Conservation (phyloP, 35 echinoderm and acorn worm genomes). For the Holothuria glaberrima region DNA sequence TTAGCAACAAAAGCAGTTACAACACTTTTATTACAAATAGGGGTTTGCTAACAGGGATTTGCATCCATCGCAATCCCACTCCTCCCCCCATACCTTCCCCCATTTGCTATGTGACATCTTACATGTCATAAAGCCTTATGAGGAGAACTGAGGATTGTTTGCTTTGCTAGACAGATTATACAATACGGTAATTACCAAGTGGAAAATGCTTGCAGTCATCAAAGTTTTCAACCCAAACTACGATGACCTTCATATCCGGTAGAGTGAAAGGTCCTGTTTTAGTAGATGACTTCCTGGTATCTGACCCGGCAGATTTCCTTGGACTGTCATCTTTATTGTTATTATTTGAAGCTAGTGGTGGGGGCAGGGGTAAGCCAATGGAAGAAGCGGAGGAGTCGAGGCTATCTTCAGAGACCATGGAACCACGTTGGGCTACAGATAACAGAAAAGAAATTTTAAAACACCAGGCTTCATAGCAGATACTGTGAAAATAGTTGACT, state of each 20-base stretch:
- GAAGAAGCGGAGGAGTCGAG: constrained; percentile 40
- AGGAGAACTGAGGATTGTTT: too few relatives aligned
- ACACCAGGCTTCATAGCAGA: neutral
- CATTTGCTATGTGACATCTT: too few relatives aligned
- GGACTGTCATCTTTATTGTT: constrained; percentile 63
- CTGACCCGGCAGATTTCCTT: constrained; percentile 11
- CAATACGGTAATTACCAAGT: constrained; percentile 60
- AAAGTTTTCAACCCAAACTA: constrained; percentile 98
- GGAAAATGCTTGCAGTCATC: constrained; percentile 89
- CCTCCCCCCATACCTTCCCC: too few relatives aligned
- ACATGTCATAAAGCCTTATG: too few relatives aligned
- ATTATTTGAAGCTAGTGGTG: constrained; percentile 48
- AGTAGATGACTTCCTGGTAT: constrained; percentile 71
- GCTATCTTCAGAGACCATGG: constrained; percentile 58
- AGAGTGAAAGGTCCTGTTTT: constrained; percentile 63
- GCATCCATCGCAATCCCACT: too few relatives aligned
- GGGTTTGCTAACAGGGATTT: too few relatives aligned
- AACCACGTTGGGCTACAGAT: constrained; percentile 4
- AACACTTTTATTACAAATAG: too few relatives aligned
- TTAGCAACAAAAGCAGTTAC: too few relatives aligned
- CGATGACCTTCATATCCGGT: constrained; percentile 87
- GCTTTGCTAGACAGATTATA: too few relatives aligned
- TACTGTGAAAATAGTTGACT: neutral
- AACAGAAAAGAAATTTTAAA: neutral
- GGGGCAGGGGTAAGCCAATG: constrained; percentile 13